A percentile compares a stretch with the other conserved stretches of the same genome.
Conservation (phyloP, 1,140 invertebrate species). For the Polypedilum vanderplanki region DNA sequence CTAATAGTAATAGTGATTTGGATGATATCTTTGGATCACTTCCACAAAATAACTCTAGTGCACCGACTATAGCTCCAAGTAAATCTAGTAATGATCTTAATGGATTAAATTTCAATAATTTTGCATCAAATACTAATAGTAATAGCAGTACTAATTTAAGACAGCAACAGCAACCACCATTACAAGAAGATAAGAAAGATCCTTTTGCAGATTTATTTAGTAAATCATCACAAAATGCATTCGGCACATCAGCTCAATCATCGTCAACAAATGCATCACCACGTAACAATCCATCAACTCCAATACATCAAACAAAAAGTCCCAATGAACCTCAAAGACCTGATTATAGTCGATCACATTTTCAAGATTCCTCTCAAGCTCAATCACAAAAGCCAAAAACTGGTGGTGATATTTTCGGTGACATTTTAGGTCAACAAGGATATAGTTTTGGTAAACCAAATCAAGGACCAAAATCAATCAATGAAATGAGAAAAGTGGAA, state of each 20-base stretch:
- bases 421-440: slow-evolving; percentile 80
- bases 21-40: slow-evolving; percentile 41
- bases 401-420: slow-evolving; percentile 75
- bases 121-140: slow-evolving; percentile 11
- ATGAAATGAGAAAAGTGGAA: slow-evolving; percentile 85
- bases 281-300: slow-evolving; percentile 37
- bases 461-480: slow-evolving; percentile 77
- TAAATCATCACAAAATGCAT: slow-evolving; percentile 35
- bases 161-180: slow-evolving; percentile 23
- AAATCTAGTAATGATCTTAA: slow-evolving; percentile 30
- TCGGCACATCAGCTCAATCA: slow-evolving; percentile 36
- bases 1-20: slow-evolving; percentile 31
- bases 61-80: slow-evolving; percentile 25
- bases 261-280: slow-evolving; percentile 36
- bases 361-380: slow-evolving; percentile 45
- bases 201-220: slow-evolving; percentile 48
- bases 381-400: slow-evolving; percentile 40
- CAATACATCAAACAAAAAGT: slow-evolving; percentile 32
- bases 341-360: slow-evolving; percentile 60
- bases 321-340: slow-evolving; percentile 36
- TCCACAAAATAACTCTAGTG: slow-evolving; percentile 28
- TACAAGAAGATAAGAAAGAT: slow-evolving; percentile 36
- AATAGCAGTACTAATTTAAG: slow-evolving; percentile 2
- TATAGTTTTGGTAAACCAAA: slow-evolving; percentile 76
- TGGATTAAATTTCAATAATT: slow-evolving; percentile 33